Base-by-base conservation (phyloP, 1,140 invertebrate genomes). In the Brachionus angularis region DNA sequence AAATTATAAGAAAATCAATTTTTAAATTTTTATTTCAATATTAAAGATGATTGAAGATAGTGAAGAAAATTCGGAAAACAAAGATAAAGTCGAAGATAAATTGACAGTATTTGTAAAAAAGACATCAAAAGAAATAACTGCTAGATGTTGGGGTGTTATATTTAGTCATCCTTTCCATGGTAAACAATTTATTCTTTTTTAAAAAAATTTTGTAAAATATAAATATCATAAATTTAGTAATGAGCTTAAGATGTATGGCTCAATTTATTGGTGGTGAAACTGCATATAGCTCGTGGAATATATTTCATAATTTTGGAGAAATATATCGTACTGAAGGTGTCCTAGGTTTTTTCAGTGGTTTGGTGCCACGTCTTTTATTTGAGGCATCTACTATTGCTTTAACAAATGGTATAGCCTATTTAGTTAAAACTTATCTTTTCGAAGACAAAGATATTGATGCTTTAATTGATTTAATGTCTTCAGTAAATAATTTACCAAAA, bases 251-350 rank as follows among this genome's bases (percentile, higher is more conserved):
- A 25, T 71, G 70, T 47, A 61, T 61, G 50, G 49, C 49, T 14
- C 70, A 71, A 58, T 71, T 71, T 55, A 27, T 71, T 29, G 70
- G 70, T 10, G 49, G 53, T 18, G 70, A 71, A 71, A 61, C 50
- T 16, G 70, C 44, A 0, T 71, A 55, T 44, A 55, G 49, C 23
- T 71, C 70, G n/a, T 55, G 47, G 34, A 61, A 71, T 18, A 31
- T 46, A 46, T 58, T 71, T 46, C 34, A 71, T 21, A 71, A 71
- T 33, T 12, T 61, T n/a, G 1, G 23, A n/a, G 70, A 55, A 33
- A 71, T 71, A 27, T 71, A 58, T 23, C 31, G 46, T 1, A 23
- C 16, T n/a, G 46, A 71, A 29, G 70, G 70, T 36, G 14, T 61
- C 12, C 16, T n/a, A n/a, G 70, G 70, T 21, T 71, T 55, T 58